These are phyloP conservation scores for Tarsius wallacei DNA, from an alignment of 2,797 vertebrate species.

Conservation along the genomic window DNA sequence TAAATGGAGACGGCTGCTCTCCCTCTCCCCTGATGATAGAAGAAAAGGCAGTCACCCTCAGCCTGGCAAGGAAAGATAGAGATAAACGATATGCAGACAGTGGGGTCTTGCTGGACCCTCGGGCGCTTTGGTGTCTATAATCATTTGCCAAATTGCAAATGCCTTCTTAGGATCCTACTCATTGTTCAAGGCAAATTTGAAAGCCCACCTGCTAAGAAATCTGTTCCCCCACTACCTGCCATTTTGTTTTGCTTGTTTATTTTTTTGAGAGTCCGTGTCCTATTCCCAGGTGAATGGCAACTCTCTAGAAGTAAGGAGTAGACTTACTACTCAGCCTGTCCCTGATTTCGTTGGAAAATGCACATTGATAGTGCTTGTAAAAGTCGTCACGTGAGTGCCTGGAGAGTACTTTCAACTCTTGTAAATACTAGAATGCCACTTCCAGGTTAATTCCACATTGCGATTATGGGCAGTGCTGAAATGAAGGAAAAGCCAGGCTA, in stretches of 20 bases:
- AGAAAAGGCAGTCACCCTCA: neutral
- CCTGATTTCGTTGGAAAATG: neutral
- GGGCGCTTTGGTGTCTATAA: neutral
- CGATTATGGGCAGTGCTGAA: neutral
- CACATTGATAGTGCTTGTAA: neutral
- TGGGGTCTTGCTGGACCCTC: neutral
- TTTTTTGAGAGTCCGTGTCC: neutral
- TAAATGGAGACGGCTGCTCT: constrained; percentile 54
- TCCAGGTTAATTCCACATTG: neutral
- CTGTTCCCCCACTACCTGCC: no score
- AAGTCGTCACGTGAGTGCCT: neutral
- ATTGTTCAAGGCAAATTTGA: constrained; percentile 13
- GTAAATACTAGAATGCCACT: neutral
- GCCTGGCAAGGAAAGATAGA: neutral
- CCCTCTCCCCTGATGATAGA: neutral
- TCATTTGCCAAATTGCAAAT: neutral
- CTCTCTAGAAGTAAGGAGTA: neutral
- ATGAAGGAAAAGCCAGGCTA: constrained; percentile 11
- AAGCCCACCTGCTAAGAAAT: neutral
- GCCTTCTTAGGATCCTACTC: neutral
- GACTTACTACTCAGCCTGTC: neutral
- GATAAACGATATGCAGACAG: neutral
- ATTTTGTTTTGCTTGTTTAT: neutral
- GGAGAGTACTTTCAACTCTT: neutral
- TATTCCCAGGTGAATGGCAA: neutral